Conservation (phyloP, 1,140 invertebrate genomes). For the Hycleus cichorii region DNA sequence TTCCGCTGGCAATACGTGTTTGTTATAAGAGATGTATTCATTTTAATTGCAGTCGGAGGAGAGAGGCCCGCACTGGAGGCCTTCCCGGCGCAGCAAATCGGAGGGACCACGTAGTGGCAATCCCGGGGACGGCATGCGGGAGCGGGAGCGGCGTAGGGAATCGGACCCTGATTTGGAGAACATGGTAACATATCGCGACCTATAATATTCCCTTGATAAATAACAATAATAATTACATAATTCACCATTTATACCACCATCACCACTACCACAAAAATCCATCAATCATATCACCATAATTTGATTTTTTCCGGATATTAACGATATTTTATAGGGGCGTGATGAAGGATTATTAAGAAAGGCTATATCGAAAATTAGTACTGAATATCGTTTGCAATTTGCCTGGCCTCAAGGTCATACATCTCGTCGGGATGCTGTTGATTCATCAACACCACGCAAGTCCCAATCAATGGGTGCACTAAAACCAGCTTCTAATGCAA, state of each 20-base stretch:
- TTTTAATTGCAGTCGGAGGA: constrained; percentile 51
- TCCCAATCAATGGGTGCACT: constrained; percentile 80
- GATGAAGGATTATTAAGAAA: constrained; percentile 54
- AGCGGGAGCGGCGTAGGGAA: constrained; percentile 32
- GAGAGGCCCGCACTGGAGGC: constrained; percentile 42
- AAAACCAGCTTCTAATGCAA: constrained; percentile 55
- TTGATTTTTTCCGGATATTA: background rate
- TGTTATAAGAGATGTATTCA: constrained; percentile 39
- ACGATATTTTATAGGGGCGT: constrained; percentile 19
- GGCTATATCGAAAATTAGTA: constrained; percentile 67
- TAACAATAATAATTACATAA: background rate
- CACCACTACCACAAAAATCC: background rate
- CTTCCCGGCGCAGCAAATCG: constrained; percentile 60
- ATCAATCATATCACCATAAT: background rate
- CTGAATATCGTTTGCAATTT: constrained; percentile 82
- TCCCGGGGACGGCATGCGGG: constrained; percentile 41
- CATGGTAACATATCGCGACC: constrained; percentile 38
- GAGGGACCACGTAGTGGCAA: constrained; percentile 53
- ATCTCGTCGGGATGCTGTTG: constrained; percentile 42
- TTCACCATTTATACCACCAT: background rate
- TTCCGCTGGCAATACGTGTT: constrained; percentile 24
- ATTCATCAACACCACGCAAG: constrained; percentile 58
- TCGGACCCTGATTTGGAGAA: constrained; percentile 39
- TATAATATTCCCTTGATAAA: background rate
- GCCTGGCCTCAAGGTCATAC: constrained; percentile 71